A percentile compares a stretch with the other conserved stretches of the same genome.
phyloP scores from a whole-genome alignment of 1,140 invertebrate genomes.

The Tetraneura akinire region DNA sequence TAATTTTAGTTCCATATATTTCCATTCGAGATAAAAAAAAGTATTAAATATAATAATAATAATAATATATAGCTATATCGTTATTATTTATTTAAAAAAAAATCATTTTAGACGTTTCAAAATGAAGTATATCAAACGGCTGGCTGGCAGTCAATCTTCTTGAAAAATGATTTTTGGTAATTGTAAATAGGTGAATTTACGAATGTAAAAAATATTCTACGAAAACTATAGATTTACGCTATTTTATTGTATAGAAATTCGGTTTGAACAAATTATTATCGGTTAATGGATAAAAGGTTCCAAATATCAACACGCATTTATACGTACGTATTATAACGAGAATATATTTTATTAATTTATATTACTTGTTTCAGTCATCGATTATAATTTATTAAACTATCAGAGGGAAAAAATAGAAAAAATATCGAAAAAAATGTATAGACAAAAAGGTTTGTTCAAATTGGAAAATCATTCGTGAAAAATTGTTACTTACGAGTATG shows the following conservation, averaged over 20 bases:
- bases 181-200: not conserved
- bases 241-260: not conserved
- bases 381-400: slow-evolving; percentile 19
- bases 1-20: not conserved
- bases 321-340: not conserved
- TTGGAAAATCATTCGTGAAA: not conserved
- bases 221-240: not conserved
- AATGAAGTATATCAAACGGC: not conserved
- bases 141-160: not conserved
- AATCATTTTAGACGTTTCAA: not conserved
- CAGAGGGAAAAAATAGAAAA: not conserved
- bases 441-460: not conserved
- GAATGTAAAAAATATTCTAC: not conserved
- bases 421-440: not conserved
- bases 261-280: not conserved
- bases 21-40: not conserved
- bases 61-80: no score
- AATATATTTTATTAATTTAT: not conserved
- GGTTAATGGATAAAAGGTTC: slow-evolving; percentile 5
- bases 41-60: no score
- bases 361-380: not conserved
- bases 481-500: not conserved
- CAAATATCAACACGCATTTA: no score
- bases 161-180: not conserved
- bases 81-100: not conserved